Percentiles rank a stretch among this genome's conserved stretches.
phyloP scores from a whole-genome alignment of 2,797 vertebrate genomes.

The Podargus strigoides region DNA sequence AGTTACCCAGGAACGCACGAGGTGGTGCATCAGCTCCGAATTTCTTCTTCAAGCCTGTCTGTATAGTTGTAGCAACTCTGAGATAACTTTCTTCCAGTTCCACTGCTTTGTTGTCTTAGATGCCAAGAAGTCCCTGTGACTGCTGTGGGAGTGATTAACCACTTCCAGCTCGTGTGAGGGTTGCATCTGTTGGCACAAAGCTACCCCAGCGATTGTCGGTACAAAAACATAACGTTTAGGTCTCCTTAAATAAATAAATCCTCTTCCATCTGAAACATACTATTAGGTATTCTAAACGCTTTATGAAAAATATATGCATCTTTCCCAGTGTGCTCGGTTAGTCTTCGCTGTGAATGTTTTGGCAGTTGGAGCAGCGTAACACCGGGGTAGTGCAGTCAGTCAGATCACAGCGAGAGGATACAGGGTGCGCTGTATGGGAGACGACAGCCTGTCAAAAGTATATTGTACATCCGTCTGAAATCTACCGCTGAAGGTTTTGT shows the following conservation, averaged over 20 bases:
- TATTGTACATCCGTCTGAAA: slow-evolving; percentile 1
- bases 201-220: background rate
- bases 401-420: background rate
- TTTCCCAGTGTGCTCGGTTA: background rate
- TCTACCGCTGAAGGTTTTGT: background rate
- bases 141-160: background rate
- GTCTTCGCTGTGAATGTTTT: background rate
- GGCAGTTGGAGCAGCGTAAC: background rate
- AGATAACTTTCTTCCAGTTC: background rate
- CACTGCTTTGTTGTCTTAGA: background rate
- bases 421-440: background rate
- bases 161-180: background rate
- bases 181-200: background rate
- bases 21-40: background rate
- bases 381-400: background rate
- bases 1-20: background rate
- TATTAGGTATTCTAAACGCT: background rate
- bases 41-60: background rate
- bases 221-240: background rate
- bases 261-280: background rate
- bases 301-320: background rate
- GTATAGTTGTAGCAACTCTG: background rate
- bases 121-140: background rate
- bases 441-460: slow-evolving; percentile 28
- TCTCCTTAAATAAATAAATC: background rate